A percentile compares a stretch with the other conserved stretches of the same genome.
Conservation (phyloP, 2,888 invertebrate genomes). For the Pheosia tremula region DNA sequence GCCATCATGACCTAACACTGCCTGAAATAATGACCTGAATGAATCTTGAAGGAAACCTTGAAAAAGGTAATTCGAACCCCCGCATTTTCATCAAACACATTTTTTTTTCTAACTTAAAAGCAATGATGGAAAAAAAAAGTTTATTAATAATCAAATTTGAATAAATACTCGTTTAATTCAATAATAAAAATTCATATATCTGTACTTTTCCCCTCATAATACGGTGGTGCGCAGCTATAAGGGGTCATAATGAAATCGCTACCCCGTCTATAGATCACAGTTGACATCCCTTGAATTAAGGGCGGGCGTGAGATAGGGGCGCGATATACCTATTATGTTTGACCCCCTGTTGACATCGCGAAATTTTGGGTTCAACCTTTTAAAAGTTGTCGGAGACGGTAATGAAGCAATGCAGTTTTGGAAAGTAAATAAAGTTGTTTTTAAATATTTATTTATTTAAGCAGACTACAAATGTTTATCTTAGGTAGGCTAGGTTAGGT, state of each 20-base stretch:
- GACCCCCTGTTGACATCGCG: constrained; percentile 34
- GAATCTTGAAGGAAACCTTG: constrained; percentile 25
- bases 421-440: not conserved
- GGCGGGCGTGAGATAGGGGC: constrained; percentile 40
- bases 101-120: too few relatives aligned
- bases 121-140: too few relatives aligned
- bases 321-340: constrained; percentile 26
- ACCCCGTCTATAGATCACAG: constrained; percentile 44
- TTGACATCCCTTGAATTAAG: constrained; percentile 21
- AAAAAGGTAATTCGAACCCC: constrained; percentile 24
- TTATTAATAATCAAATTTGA: too few relatives aligned
- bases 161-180: constrained; percentile 20
- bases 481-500: too few relatives aligned
- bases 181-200: constrained; percentile 35
- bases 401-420: constrained; percentile 8
- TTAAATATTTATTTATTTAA: not conserved
- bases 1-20: constrained; percentile 24
- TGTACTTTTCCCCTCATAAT: constrained; percentile 33
- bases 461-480: too few relatives aligned
- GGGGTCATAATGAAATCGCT: constrained; percentile 33
- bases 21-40: constrained; percentile 33
- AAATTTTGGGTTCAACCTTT: constrained; percentile 26
- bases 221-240: constrained; percentile 27
- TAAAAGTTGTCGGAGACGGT: constrained; percentile 11
- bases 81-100: too few relatives aligned